These are phyloP conservation scores for Melanotaenia boesemani DNA, from an alignment of 2,797 vertebrate species.

Conservation along the genomic window DNA sequence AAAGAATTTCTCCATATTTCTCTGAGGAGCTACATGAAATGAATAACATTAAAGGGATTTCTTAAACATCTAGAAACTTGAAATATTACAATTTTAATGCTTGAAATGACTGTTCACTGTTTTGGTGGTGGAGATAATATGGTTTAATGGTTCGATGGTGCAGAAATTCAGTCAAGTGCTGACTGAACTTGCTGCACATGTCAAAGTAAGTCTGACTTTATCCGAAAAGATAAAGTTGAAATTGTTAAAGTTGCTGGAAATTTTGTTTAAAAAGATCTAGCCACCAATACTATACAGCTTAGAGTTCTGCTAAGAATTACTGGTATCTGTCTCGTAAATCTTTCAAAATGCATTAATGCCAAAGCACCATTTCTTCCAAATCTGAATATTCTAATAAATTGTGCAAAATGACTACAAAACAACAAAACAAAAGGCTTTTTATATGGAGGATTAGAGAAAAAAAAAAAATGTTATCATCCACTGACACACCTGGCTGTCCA, in stretches of 20 bases:
- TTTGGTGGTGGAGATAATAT: neutral
- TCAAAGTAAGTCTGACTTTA: too few relatives aligned
- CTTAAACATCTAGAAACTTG: neutral
- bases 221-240: too few relatives aligned
- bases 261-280: too few relatives aligned
- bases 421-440: neutral
- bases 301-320: neutral
- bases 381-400: neutral
- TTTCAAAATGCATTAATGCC: neutral
- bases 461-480: neutral
- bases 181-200: neutral
- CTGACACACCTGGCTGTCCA: neutral
- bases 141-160: neutral
- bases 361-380: neutral
- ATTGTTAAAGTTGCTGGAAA: neutral
- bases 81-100: neutral
- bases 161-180: neutral
- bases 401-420: neutral
- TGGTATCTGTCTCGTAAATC: neutral
- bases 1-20: slow-evolving; percentile 13
- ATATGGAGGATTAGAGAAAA: neutral
- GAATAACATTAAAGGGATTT: neutral
- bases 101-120: neutral
- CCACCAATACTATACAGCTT: neutral
- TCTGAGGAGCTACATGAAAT: slow-evolving; percentile 10